Percentiles rank a stretch among this genome's conserved stretches.
These are phyloP conservation scores for Tortricodes alternella DNA, from an alignment of 2,888 invertebrate species.

Conservation along the genomic window DNA sequence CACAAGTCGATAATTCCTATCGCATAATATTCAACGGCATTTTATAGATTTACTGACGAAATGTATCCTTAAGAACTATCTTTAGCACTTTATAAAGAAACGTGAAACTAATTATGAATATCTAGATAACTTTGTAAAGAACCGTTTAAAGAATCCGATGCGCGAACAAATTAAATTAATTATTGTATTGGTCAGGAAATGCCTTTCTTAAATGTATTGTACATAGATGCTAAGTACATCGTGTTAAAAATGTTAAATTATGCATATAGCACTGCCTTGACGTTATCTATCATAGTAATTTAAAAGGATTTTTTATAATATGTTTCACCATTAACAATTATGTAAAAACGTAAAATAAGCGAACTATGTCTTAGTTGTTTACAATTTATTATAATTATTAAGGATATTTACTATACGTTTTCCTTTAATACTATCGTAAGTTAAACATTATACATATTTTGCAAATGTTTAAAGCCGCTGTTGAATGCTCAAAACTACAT, in stretches of 20 bases:
- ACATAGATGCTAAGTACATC: slow-evolving; percentile 48
- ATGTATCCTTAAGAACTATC: slow-evolving; percentile 14
- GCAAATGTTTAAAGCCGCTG: slow-evolving; percentile 30
- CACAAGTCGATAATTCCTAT: slow-evolving; percentile 17
- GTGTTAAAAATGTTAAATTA: slow-evolving; percentile 54
- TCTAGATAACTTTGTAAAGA: background rate
- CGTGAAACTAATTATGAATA: slow-evolving; percentile 18
- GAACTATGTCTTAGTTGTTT: slow-evolving; percentile 32
- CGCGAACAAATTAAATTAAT: slow-evolving; percentile 27
- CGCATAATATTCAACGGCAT: slow-evolving; percentile 30
- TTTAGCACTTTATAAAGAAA: slow-evolving; percentile 16
- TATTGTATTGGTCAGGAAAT: slow-evolving; percentile 29
- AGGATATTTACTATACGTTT: slow-evolving; percentile 26
- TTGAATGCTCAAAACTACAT: slow-evolving; percentile 33
- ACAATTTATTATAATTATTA: slow-evolving; percentile 33
- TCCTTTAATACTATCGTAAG: slow-evolving; percentile 27
- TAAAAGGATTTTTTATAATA: slow-evolving; percentile 56
- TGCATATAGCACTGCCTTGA: slow-evolving; percentile 73
- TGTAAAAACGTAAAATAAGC: slow-evolving; percentile 47
- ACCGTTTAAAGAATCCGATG: background rate
- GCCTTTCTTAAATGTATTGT: slow-evolving; percentile 48
- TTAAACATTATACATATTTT: slow-evolving; percentile 24
- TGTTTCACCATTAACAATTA: slow-evolving; percentile 55
- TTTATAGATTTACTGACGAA: slow-evolving; percentile 21
- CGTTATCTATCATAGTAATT: slow-evolving; percentile 61